Evolutionary conservation across 2,888 invertebrate genomes (phyloP), one percentile per base, ranked within the genome.

Genomic region (Rosalia funebris): DNA sequence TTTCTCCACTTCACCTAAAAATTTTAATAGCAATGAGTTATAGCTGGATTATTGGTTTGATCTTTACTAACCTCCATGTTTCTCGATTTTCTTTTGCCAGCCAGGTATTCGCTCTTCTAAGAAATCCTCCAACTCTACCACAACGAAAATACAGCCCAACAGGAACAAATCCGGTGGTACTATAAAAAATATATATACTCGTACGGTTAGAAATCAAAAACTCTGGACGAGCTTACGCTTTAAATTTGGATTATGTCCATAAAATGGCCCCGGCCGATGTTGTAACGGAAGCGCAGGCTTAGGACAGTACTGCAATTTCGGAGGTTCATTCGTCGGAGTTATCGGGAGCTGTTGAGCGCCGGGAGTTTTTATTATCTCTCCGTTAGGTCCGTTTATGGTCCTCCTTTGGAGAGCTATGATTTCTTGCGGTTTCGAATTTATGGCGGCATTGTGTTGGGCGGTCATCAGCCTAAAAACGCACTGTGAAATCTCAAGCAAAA

Each of bases 191-290:
- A n/a, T n/a, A n/a, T n/a, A n/a, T n/a, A n/a, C n/a, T n/a, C n/a
- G n/a, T n/a, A n/a, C n/a, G n/a, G n/a, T n/a, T n/a, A n/a, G n/a
- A n/a, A n/a, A n/a, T n/a, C n/a, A n/a, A n/a, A n/a, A n/a, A n/a
- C n/a, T n/a, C n/a, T n/a, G n/a, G n/a, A n/a, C 25, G 3, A 36
- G 74, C 77, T 75, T 72, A 81, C 82, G 78, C 83, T 93, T 95
- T 44, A 95, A 84, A 79, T 92, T 92, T 9, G 95, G 95, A 82
- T 96, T 96, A 83, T 97, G 96, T 0, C 96, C 95, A 81, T 93
- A 95, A 82, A 93, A 95, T 74, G 93, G 92, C 10, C 85, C 83
- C 25, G 84, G 83, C 16, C 83, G 52, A 73, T 83, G 78, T 61
- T 88, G 84, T 71, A 87, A 79, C 57, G 88, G 83, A 66, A 84